Conservation (phyloP, 1,140 invertebrate species). For the Cepaea nemoralis region DNA sequence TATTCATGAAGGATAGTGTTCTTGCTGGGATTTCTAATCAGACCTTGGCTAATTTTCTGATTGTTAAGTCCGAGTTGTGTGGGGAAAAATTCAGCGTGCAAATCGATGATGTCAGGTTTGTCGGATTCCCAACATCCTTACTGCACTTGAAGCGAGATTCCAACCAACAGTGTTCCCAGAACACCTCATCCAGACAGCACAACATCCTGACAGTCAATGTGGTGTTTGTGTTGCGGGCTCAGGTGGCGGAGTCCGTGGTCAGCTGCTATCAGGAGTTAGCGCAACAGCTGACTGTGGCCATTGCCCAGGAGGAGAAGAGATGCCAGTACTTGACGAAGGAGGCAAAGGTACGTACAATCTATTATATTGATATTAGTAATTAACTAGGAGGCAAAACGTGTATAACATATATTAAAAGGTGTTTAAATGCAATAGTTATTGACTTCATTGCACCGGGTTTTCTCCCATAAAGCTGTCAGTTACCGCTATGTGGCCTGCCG, state of each 20-base stretch:
- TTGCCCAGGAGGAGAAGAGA: constrained; percentile 90
- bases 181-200: constrained; percentile 58
- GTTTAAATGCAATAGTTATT: too few species aligned
- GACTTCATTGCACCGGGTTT: too few species aligned
- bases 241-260: constrained; percentile 91
- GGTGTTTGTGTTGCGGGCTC: constrained; percentile 90
- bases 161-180: constrained; percentile 35
- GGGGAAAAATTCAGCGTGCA: constrained; percentile 85
- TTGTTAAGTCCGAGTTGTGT: constrained; percentile 86
- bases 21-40: constrained; percentile 58
- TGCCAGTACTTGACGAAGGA: constrained; percentile 90
- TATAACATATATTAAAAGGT: too few species aligned
- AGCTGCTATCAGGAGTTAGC: constrained; percentile 96
- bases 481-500: too few species aligned
- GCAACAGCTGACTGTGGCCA: constrained; percentile 87
- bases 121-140: constrained; percentile 85
- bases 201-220: constrained; percentile 89
- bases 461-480: too few species aligned
- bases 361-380: too few species aligned
- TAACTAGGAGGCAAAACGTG: too few species aligned
- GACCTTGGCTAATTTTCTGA: constrained; percentile 90
- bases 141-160: constrained; percentile 52
- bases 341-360: constrained; percentile 79
- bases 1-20: constrained; percentile 34
- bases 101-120: constrained; percentile 94